phyloP scores from a whole-genome alignment of 2,888 invertebrate genomes.

The Schizotus pectinicornis region DNA sequence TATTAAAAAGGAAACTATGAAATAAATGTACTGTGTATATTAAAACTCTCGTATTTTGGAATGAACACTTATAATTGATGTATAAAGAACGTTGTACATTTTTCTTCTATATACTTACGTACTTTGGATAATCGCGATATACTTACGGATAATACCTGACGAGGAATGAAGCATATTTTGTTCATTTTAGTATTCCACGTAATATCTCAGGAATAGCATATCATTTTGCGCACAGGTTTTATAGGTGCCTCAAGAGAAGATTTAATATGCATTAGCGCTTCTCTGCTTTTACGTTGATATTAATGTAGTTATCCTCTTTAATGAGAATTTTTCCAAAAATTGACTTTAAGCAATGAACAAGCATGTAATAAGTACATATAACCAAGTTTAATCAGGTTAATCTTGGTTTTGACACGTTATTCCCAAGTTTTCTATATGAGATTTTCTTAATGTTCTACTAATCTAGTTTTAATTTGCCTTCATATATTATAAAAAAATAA shows the following conservation, averaged over 20 bases:
- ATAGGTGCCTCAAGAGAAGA: slow-evolving; percentile 33
- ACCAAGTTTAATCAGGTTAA: slow-evolving; percentile 23
- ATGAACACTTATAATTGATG: neutral
- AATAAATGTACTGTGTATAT: no score
- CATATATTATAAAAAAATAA: slow-evolving; percentile 42
- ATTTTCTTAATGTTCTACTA: slow-evolving; percentile 51
- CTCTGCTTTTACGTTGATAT: slow-evolving; percentile 25
- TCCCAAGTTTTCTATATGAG: slow-evolving; percentile 41
- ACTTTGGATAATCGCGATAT: neutral
- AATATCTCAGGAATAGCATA: slow-evolving; percentile 39
- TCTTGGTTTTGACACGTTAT: slow-evolving; percentile 37
- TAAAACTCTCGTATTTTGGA: neutral
- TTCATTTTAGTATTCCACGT: slow-evolving; percentile 13
- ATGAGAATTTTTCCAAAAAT: slow-evolving; percentile 27
- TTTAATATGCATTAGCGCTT: slow-evolving; percentile 6
- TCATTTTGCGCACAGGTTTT: slow-evolving; percentile 34
- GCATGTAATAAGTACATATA: slow-evolving; percentile 8
- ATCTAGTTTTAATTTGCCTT: slow-evolving; percentile 51
- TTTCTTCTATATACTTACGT: slow-evolving; percentile 1
- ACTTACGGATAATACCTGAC: neutral
- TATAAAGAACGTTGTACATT: neutral
- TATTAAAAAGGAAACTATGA: no score
- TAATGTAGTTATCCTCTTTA: slow-evolving; percentile 39
- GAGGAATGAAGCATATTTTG: neutral
- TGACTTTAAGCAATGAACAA: slow-evolving; percentile 23